A percentile compares a stretch with the other conserved stretches of the same genome.
phyloP scores from a whole-genome alignment of 2,888 invertebrate species.

The Cantharis rufa region DNA sequence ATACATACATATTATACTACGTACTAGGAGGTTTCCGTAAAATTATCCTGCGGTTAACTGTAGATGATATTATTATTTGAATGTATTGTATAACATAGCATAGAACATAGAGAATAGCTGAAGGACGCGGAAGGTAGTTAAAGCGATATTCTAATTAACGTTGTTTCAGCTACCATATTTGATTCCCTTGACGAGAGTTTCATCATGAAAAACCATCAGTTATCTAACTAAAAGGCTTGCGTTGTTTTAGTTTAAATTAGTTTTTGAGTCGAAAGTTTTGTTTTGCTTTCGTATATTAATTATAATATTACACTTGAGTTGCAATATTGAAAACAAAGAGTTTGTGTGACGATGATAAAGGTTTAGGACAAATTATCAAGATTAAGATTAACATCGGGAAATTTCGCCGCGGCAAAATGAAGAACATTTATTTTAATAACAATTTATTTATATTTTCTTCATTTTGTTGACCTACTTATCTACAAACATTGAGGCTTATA shows the following conservation, averaged over 20 bases:
- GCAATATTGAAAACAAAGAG: background rate
- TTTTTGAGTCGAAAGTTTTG: slow-evolving; percentile 1
- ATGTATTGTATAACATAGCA: background rate
- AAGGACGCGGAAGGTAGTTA: background rate
- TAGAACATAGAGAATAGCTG: background rate
- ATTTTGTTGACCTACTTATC: slow-evolving; percentile 12
- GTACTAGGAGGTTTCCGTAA: background rate
- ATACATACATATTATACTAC: no score
- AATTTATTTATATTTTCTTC: slow-evolving; percentile 11
- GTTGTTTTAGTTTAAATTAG: slow-evolving; percentile 13
- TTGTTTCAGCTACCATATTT: background rate
- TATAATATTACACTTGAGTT: background rate
- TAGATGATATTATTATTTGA: background rate
- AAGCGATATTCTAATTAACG: slow-evolving; percentile 7
- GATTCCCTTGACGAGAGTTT: slow-evolving; percentile 11
- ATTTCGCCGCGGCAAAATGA: background rate
- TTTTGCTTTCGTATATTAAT: slow-evolving; percentile 5
- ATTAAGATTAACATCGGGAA: background rate
- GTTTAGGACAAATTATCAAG: background rate
- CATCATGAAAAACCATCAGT: slow-evolving; percentile 11
- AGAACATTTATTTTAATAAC: slow-evolving; percentile 7
- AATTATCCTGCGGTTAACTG: background rate
- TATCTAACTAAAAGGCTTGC: slow-evolving; percentile 7
- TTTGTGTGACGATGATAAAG: background rate
- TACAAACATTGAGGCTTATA: slow-evolving; percentile 10